Percentiles rank a stretch among this genome's conserved stretches.
phyloP scores from a whole-genome alignment of 2,797 vertebrate species.

The Ceryle rudis region DNA sequence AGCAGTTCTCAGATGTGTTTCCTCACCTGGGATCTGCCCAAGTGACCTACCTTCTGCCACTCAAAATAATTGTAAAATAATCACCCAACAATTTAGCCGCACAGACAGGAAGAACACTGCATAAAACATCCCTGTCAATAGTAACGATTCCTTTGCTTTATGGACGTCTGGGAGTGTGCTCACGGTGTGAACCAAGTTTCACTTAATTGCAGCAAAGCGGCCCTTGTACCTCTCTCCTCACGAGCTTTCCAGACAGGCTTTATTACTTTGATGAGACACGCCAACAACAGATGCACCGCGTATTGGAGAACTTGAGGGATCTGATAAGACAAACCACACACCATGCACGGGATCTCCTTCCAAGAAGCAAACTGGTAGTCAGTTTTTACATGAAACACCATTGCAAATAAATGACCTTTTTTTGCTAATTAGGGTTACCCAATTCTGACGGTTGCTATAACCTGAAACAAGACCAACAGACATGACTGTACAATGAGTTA shows the following conservation, averaged over 20 bases:
- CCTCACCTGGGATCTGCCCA: not conserved
- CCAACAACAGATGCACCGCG: not conserved
- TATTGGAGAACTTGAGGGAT: not conserved
- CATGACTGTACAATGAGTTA: not conserved
- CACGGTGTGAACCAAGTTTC: not conserved
- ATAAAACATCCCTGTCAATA: not conserved
- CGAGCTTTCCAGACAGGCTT: not conserved
- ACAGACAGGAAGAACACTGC: not conserved
- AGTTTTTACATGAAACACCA: not conserved
- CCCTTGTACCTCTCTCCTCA: not conserved
- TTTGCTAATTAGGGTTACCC: constrained; percentile 6
- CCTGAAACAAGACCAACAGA: constrained; percentile 30
- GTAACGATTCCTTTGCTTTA: not conserved
- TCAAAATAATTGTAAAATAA: not conserved
- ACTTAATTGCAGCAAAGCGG: not conserved
- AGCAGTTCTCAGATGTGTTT: not conserved
- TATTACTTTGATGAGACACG: not conserved
- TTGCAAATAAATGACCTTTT: constrained; percentile 1
- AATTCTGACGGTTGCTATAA: not conserved
- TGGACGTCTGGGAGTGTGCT: not conserved
- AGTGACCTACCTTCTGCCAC: constrained; percentile 1
- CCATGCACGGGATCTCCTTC: not conserved
- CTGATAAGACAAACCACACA: not conserved
- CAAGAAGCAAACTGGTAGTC: not conserved
- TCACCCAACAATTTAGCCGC: not conserved